Base-by-base conservation (phyloP, 2,797 vertebrate genomes). In the Intellagama lesueurii region DNA sequence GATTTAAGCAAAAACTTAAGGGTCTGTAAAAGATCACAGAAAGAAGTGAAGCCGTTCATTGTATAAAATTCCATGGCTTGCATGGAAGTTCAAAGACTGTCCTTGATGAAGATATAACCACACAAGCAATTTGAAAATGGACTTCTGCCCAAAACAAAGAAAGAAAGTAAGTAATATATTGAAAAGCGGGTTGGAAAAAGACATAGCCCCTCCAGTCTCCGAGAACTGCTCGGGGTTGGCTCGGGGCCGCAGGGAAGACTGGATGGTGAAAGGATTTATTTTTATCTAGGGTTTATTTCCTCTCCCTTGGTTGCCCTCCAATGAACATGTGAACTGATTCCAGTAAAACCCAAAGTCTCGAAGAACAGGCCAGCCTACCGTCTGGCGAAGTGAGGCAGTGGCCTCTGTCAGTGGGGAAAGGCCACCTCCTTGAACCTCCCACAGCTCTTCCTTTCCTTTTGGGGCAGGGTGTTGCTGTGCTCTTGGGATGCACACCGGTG, bases 11-110 rank as follows among this genome's bases (percentile, higher is more conserved):
- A 87, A 81, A 3, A n/a, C 2, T 0, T 0, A 26, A 69, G 30
- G 26, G 4, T 73, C 93, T 93, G 60, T 91, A 81, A 94, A 95
- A 94, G 70, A 92, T 91, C 69, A 83, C 28, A 86, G 75, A 88
- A 90, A 56, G 70, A 90, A 82, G 86, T 30, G 35, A 60, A 88
- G 44, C 73, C 87, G 85, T 80, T 83, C 1, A 82, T 85, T 89
- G n/a, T 64, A 87, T 52, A 35, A 92, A n/a, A 26, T 40, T 40
- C 40, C 40, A 7, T 83, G 44, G 44, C 85, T 17, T 44, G 88
- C 73, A 4, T 9, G 86, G 32, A 88, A 91, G 83, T 92, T 94
- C 90, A 89, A 72, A 89, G 4, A 5, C 7, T 12, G 7, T 83
- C 9, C 83, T 81, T 32, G 88, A 86, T 73, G 7, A 89, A 35